Percentiles rank a stretch among this genome's conserved stretches.
Conservation (phyloP, 2,113 vertebrate species). For the Erinaceus europaeus region DNA sequence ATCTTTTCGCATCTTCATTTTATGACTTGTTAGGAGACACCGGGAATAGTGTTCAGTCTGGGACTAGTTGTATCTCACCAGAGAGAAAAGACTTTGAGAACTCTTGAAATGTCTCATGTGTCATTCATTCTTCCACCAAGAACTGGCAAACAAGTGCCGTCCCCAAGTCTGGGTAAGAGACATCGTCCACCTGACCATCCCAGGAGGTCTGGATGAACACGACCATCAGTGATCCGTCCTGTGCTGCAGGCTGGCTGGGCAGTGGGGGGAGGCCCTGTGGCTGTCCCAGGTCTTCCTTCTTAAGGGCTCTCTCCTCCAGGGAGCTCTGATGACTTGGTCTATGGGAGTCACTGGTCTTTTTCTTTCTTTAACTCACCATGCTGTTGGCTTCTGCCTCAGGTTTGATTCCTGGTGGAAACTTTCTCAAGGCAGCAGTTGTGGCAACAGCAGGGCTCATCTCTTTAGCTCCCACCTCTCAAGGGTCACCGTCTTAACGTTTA, state of each 20-base stretch:
- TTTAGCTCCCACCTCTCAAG: background rate
- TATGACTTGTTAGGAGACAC: background rate
- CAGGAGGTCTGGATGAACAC: background rate
- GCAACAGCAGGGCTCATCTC: background rate
- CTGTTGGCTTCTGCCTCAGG: background rate
- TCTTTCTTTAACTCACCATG: background rate
- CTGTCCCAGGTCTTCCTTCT: background rate
- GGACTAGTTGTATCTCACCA: background rate
- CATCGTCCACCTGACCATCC: no score
- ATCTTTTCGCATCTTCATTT: background rate
- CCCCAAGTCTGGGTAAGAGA: background rate
- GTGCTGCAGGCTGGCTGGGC: background rate
- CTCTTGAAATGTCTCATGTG: background rate
- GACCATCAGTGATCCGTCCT: background rate
- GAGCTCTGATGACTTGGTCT: background rate
- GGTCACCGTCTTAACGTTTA: background rate
- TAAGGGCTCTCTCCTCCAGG: background rate
- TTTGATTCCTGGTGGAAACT: background rate
- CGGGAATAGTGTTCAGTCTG: background rate
- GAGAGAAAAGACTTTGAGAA: background rate
- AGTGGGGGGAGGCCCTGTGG: fast-evolving
- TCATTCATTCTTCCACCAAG: background rate
- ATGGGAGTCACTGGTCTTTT: background rate
- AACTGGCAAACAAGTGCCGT: background rate
- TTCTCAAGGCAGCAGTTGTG: background rate